A percentile compares a stretch with the other conserved stretches of the same genome.
These are phyloP conservation scores for Nasonovia ribisnigri DNA, from an alignment of 2,888 invertebrate species.

Conservation along the genomic window DNA sequence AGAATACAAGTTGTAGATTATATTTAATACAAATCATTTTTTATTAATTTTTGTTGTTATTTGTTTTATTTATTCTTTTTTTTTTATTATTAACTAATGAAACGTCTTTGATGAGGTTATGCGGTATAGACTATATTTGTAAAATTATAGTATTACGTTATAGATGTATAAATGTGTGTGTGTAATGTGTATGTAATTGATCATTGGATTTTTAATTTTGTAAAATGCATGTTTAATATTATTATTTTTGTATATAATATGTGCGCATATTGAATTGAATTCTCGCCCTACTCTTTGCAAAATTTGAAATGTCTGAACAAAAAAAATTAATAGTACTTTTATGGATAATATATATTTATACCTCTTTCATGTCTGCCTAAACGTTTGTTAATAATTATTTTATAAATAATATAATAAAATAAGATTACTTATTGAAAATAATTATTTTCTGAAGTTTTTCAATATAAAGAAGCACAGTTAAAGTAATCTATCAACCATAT, in stretches of 20 bases:
- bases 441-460: not conserved
- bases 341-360: not conserved
- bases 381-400: not conserved
- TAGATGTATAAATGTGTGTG: not conserved
- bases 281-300: not conserved
- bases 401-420: not conserved
- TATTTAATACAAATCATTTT: slow-evolving; percentile 51
- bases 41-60: slow-evolving; percentile 46
- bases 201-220: slow-evolving; percentile 52
- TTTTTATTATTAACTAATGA: slow-evolving; percentile 51
- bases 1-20: slow-evolving; percentile 54
- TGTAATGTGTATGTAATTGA: slow-evolving; percentile 20
- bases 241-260: not conserved
- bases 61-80: slow-evolving; percentile 54
- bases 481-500: not conserved
- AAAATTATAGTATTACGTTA: slow-evolving; percentile 6
- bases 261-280: not conserved
- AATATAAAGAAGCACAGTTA: not conserved
- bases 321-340: not conserved
- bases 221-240: slow-evolving; percentile 32
- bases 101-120: not conserved
- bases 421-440: not conserved
- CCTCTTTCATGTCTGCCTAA: not conserved
- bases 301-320: not conserved
- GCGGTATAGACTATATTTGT: slow-evolving; percentile 10